Evolutionary conservation across 2,797 vertebrate species (phyloP).

Genomic region (Esox masquinongy): DNA sequence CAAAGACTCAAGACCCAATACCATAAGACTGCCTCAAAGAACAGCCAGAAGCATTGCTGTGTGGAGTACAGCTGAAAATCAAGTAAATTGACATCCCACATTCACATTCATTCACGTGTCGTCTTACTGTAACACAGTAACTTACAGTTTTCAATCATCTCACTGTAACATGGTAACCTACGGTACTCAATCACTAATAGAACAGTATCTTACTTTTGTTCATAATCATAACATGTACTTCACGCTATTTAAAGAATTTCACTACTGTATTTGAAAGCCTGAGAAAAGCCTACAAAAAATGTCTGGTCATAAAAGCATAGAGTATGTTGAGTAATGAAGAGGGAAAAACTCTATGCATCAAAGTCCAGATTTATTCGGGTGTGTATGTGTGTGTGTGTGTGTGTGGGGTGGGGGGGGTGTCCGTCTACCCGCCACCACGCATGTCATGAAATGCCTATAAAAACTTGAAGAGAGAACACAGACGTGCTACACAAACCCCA

Average conservation of each 20-base stretch:
- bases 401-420: constrained; percentile 27
- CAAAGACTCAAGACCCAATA: not conserved
- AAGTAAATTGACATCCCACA: not conserved
- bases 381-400: not conserved
- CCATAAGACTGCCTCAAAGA: not conserved
- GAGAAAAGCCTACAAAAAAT: constrained; percentile 3
- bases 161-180: not conserved
- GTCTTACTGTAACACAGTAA: not conserved
- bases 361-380: constrained; percentile 44
- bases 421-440: constrained; percentile 55
- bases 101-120: not conserved
- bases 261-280: constrained; percentile 10
- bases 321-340: constrained; percentile 37
- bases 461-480: constrained; percentile 59
- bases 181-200: not conserved
- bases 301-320: constrained; percentile 30
- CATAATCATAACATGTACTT: not conserved
- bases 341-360: constrained; percentile 35
- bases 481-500: constrained; percentile 28
- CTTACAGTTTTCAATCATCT: no score
- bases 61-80: not conserved
- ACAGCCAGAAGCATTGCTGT: not conserved
- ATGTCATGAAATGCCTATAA: constrained; percentile 64
- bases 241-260: not conserved
- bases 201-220: not conserved